A percentile compares a stretch with the other conserved stretches of the same genome.
Evolutionary conservation across 2,113 vertebrate species (phyloP).

Genomic region (Gnathonemus echidnorhynchus): DNA sequence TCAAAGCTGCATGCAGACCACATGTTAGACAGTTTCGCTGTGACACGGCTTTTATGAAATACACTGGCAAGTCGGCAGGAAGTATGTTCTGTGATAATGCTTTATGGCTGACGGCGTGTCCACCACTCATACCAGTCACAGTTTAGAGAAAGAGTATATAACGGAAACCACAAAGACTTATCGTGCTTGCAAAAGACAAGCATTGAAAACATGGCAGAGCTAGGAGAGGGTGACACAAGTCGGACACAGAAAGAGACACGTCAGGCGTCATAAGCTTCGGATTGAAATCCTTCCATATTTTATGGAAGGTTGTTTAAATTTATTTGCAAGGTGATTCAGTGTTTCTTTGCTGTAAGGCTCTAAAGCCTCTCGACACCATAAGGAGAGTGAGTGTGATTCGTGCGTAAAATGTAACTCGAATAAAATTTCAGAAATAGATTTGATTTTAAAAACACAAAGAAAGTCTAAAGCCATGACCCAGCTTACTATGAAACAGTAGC

Average conservation of each 20-base stretch:
- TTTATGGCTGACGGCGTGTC: background rate
- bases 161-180: background rate
- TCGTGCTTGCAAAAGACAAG: background rate
- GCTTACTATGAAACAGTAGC: background rate
- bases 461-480: background rate
- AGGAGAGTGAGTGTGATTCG: background rate
- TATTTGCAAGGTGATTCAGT: background rate
- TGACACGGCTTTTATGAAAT: background rate
- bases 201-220: background rate
- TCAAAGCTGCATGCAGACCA: background rate
- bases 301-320: background rate
- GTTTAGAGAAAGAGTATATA: background rate
- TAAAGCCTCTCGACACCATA: background rate
- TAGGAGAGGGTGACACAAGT: background rate
- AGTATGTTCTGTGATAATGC: background rate
- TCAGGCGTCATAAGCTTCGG: background rate
- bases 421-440: background rate
- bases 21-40: background rate
- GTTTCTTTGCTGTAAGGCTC: background rate
- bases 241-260: background rate
- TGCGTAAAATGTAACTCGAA: background rate
- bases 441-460: background rate
- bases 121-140: background rate
- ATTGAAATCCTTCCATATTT: background rate
- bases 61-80: background rate